Conservation (phyloP, 2,797 vertebrate genomes). For the Acanthurus lineatus region DNA sequence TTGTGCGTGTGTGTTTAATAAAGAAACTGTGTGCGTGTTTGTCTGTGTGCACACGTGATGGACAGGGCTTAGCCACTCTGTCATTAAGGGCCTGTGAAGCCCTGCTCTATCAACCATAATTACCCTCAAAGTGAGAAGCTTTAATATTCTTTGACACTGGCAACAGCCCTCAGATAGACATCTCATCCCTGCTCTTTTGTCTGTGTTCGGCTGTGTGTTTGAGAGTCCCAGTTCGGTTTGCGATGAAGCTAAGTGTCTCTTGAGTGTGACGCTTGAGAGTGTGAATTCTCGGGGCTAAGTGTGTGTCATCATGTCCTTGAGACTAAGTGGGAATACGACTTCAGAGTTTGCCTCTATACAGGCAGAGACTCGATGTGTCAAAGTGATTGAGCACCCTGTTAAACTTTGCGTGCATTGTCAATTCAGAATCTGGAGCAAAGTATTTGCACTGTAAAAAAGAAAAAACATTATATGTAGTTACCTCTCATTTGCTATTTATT, state of each 20-base stretch:
- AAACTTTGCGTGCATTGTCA: slow-evolving; percentile 38
- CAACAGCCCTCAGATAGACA: slow-evolving; percentile 76
- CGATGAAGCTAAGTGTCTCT: slow-evolving; percentile 73
- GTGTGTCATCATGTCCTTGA: slow-evolving; percentile 79
- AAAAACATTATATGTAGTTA: background rate
- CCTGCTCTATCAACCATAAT: slow-evolving; percentile 80
- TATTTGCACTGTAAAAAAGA: background rate
- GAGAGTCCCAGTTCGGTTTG: slow-evolving; percentile 68
- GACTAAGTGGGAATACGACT: slow-evolving; percentile 58
- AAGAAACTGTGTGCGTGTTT: slow-evolving; percentile 59
- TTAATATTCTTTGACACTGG: slow-evolving; percentile 81
- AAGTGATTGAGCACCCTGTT: slow-evolving; percentile 47
- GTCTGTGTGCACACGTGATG: slow-evolving; percentile 74
- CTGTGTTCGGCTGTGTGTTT: slow-evolving; percentile 42
- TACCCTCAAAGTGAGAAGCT: slow-evolving; percentile 81
- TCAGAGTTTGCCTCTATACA: slow-evolving; percentile 56
- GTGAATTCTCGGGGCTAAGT: slow-evolving; percentile 59
- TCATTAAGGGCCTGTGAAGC: slow-evolving; percentile 78
- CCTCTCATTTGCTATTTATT: slow-evolving; percentile 7
- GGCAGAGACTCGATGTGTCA: slow-evolving; percentile 31
- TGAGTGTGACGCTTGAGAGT: slow-evolving; percentile 60
- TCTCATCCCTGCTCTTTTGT: slow-evolving; percentile 76
- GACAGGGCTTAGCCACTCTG: slow-evolving; percentile 80
- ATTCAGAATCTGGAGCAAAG: slow-evolving; percentile 17
- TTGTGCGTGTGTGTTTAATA: slow-evolving; percentile 51